These are phyloP conservation scores for Saccopteryx bilineata DNA, from an alignment of 2,113 vertebrate species.

Conservation along the genomic window DNA sequence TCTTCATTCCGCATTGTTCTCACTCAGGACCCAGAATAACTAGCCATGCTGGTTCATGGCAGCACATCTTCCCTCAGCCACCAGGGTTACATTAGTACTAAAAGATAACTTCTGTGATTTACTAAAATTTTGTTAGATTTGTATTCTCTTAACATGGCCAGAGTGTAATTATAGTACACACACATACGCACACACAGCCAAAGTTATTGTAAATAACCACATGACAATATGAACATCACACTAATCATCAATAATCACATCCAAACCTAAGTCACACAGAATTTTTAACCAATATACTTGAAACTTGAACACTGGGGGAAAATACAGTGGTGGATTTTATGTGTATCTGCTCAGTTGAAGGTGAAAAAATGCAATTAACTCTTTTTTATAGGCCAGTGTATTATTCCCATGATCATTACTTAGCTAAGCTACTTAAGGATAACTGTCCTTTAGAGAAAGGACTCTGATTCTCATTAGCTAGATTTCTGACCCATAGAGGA, in stretches of 20 bases:
- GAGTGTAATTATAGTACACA: background rate
- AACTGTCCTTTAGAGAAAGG: slow-evolving; percentile 81
- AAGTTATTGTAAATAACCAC: background rate
- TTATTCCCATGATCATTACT: slow-evolving; percentile 76
- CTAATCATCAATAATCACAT: background rate
- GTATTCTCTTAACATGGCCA: background rate
- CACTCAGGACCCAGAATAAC: no score
- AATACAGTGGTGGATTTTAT: slow-evolving; percentile 58
- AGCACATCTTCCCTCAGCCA: background rate
- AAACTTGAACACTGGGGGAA: background rate
- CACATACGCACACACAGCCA: background rate
- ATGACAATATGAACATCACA: background rate
- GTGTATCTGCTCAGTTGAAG: slow-evolving; percentile 68
- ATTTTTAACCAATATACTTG: slow-evolving; percentile 14
- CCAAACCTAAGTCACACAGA: background rate
- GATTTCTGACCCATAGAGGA: slow-evolving; percentile 82
- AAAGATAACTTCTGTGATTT: background rate
- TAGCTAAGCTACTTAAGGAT: slow-evolving; percentile 81
- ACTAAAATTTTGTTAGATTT: background rate
- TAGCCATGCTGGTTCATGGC: no score
- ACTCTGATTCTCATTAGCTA: slow-evolving; percentile 80
- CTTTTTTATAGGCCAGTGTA: slow-evolving; percentile 67
- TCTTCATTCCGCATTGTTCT: no score
- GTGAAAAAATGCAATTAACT: slow-evolving; percentile 82
- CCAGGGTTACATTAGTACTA: background rate